Percentiles rank a stretch among this genome's conserved stretches.
phyloP scores from a whole-genome alignment of 2,797 vertebrate genomes.

The Rhinichthys osculus region DNA sequence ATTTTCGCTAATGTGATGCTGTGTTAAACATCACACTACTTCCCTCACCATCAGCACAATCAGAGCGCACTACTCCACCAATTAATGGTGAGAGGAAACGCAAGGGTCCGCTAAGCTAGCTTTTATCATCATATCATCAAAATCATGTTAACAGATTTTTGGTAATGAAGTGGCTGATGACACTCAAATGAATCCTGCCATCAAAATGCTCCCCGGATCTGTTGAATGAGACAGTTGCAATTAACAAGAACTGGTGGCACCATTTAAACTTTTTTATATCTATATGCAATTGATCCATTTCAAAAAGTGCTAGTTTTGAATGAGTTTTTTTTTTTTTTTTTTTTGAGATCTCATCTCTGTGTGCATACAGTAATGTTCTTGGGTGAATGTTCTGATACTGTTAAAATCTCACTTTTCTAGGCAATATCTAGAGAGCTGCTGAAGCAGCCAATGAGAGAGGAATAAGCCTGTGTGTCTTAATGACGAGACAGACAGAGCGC shows the following conservation, averaged over 20 bases:
- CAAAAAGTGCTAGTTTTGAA: not conserved
- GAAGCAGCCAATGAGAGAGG: conserved; percentile 81
- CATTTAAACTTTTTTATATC: conserved; percentile 12
- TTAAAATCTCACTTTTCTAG: not conserved
- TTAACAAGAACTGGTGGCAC: conserved; percentile 24
- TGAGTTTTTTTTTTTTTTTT: not conserved
- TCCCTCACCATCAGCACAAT: conserved; percentile 58
- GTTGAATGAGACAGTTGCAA: conserved; percentile 43
- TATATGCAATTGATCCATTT: conserved; percentile 16
- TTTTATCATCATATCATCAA: conserved; percentile 55
- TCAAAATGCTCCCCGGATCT: conserved; percentile 18
- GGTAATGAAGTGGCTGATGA: conserved; percentile 51
- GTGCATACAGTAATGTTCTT: not conserved
- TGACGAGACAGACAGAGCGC: conserved; percentile 91
- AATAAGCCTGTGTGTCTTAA: conserved; percentile 90
- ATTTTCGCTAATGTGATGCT: conserved; percentile 66
- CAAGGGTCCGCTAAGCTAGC: conserved; percentile 55
- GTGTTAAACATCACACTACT: conserved; percentile 65
- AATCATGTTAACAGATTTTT: conserved; percentile 47
- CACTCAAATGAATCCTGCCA: conserved; percentile 40
- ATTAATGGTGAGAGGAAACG: conserved; percentile 58
- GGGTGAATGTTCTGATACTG: not conserved
- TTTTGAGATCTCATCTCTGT: not conserved
- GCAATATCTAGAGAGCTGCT: conserved; percentile 61
- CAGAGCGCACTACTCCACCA: conserved; percentile 56